Base-by-base conservation (phyloP, 2,113 vertebrate species). In the Brachyhypopomus gauderio region DNA sequence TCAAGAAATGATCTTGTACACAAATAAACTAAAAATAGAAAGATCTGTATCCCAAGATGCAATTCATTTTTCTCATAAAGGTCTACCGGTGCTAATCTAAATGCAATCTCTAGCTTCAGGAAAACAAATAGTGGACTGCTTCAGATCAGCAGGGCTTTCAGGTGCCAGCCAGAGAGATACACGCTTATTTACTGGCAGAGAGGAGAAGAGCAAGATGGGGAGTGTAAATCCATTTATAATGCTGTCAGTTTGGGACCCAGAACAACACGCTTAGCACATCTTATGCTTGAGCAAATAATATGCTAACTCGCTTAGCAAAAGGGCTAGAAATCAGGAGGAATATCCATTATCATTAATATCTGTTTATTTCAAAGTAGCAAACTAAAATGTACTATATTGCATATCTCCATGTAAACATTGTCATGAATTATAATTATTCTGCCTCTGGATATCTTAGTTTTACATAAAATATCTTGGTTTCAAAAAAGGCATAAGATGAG, bases 61-160 rank as follows among this genome's bases (percentile, higher is more conserved):
- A 78, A 70, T 77, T 77, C 74, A 70, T 82, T 25, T 72, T 62
- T 22, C 55, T 34, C 64, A 71, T 75, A 55, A 67, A 72, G 75
- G 27, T 71, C 63, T 81, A 66, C 64, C 41, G 58, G 30, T 75
- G 27, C 52, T 85, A 63, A 77, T 81, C 80, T 79, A 78, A 85
- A 82, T 75, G 64, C 72, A 79, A 82, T 77, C 80, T 75, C 23
- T 75, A 38, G 75, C 63, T 55, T 38, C 36, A 59, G 30, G 82
- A 80, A 79, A 75, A 71, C 63, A 11, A 69, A 66, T 70, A 9
- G 23, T 69, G 75, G 62, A 48, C 20, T 75, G 70, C 63, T 45
- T 78, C 45, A 82, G 60, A 78, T 60, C 75, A 78, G 27, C 52
- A n/a, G 56, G 70, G 52, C 78, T 60, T 81, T 60, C 27, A 56